Evolutionary conservation across 1,140 invertebrate species (phyloP).

Genomic region (Drosophila melanogaster): DNA sequence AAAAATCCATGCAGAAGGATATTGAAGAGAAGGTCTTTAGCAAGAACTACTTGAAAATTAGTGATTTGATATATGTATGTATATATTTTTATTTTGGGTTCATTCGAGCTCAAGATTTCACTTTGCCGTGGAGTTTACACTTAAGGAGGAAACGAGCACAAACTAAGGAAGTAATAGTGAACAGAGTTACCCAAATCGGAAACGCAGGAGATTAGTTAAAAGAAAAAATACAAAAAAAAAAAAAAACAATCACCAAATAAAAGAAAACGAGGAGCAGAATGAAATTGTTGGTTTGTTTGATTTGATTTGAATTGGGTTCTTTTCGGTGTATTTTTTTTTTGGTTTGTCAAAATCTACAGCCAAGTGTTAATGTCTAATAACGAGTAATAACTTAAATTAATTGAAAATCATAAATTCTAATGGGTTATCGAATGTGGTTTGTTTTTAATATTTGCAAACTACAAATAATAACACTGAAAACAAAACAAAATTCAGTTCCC

Average conservation of each 20-base stretch:
- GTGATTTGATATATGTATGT: no score
- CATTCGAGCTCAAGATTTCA: conserved; percentile 36
- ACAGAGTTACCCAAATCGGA: conserved; percentile 64
- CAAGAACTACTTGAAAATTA: conserved; percentile 26
- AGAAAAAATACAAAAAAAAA: conserved; percentile 34
- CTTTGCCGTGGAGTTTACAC: conserved; percentile 25
- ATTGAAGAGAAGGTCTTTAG: conserved; percentile 31
- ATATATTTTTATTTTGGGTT: neutral
- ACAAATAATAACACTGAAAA: conserved; percentile 71
- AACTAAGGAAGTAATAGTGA: conserved; percentile 49
- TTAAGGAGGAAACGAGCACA: conserved; percentile 48
- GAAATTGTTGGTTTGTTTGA: conserved; percentile 51
- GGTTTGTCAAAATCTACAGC: conserved; percentile 82
- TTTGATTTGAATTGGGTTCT: conserved; percentile 38
- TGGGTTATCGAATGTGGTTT: conserved; percentile 57
- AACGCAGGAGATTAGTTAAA: conserved; percentile 74
- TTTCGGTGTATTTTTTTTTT: conserved; percentile 49
- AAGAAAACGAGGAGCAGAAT: conserved; percentile 57
- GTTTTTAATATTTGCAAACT: conserved; percentile 66
- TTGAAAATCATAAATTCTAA: conserved; percentile 60
- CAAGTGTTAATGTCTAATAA: conserved; percentile 78
- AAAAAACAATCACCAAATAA: conserved; percentile 74
- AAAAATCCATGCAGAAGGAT: conserved; percentile 44
- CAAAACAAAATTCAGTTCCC: conserved; percentile 73
- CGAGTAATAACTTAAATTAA: conserved; percentile 69